phyloP scores from a whole-genome alignment of 1,140 invertebrate genomes.

The Gonioctena quinquepunctata region DNA sequence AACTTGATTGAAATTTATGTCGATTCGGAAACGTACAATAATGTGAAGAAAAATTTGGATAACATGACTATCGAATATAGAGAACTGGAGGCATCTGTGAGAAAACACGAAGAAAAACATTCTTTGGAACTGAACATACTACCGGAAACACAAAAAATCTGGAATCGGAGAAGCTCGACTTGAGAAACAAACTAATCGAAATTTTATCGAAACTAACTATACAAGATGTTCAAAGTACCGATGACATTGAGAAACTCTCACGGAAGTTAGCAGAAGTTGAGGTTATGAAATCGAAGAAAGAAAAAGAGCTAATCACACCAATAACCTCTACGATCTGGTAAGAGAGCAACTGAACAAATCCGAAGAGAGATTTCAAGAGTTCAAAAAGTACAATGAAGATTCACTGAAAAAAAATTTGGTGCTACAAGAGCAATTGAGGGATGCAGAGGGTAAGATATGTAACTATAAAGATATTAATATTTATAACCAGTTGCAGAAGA shows the following conservation, averaged over 20 bases:
- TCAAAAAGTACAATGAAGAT: slow-evolving; percentile 51
- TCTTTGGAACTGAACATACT: slow-evolving; percentile 33
- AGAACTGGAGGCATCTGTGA: slow-evolving; percentile 42
- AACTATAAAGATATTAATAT: slow-evolving; percentile 32
- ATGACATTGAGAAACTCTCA: slow-evolving; percentile 27
- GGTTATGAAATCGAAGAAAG: slow-evolving; percentile 50
- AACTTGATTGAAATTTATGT: slow-evolving; percentile 50
- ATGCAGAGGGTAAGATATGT: slow-evolving; percentile 44
- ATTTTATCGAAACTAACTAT: slow-evolving; percentile 24
- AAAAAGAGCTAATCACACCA: slow-evolving; percentile 54
- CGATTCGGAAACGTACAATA: slow-evolving; percentile 38
- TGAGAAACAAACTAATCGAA: slow-evolving; percentile 35
- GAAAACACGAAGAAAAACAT: slow-evolving; percentile 33
- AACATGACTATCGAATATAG: slow-evolving; percentile 52
- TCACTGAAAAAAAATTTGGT: slow-evolving; percentile 53
- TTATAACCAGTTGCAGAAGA: slow-evolving; percentile 26
- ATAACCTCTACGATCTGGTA: slow-evolving; percentile 55
- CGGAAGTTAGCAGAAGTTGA: slow-evolving; percentile 41
- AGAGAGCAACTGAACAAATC: slow-evolving; percentile 55
- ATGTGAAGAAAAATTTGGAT: slow-evolving; percentile 53
- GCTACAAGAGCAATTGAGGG: slow-evolving; percentile 53
- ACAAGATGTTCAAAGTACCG: slow-evolving; percentile 4
- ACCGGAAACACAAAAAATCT: slow-evolving; percentile 39
- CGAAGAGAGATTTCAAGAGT: slow-evolving; percentile 50
- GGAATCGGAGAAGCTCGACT: slow-evolving; percentile 47